These are phyloP conservation scores for Pseudocheirus occidentalis DNA, from an alignment of 2,797 vertebrate species.

Conservation along the genomic window DNA sequence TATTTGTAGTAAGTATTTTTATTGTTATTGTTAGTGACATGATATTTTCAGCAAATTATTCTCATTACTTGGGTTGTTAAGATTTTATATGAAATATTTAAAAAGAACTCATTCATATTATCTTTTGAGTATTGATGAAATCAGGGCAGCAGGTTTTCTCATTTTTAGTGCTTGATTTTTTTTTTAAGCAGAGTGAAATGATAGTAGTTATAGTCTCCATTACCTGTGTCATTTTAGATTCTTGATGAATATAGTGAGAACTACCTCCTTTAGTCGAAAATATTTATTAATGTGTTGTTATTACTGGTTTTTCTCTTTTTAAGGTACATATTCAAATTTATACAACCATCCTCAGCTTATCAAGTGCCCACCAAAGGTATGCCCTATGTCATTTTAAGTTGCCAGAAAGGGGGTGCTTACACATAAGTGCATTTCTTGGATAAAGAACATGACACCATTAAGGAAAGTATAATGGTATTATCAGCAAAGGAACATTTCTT, in stretches of 20 bases:
- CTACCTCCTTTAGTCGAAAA: slow-evolving; percentile 26
- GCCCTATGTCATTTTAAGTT: slow-evolving; percentile 16
- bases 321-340: slow-evolving; percentile 97
- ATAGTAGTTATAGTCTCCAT: too few species aligned
- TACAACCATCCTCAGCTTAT: slow-evolving; percentile 97
- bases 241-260: slow-evolving; percentile 4
- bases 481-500: neutral
- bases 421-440: neutral
- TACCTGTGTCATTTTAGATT: neutral
- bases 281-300: neutral
- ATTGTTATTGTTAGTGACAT: slow-evolving; percentile 17
- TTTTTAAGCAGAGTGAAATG: neutral
- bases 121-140: neutral
- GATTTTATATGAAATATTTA: slow-evolving; percentile 6
- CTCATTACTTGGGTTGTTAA: slow-evolving; percentile 26
- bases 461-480: slow-evolving; percentile 1
- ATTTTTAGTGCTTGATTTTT: neutral
- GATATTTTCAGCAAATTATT: slow-evolving; percentile 6
- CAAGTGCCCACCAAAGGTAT: slow-evolving; percentile 92
- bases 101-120: neutral
- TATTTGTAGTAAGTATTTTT: slow-evolving; percentile 93
- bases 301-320: slow-evolving; percentile 32
- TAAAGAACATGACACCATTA: neutral
- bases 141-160: neutral
- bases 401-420: neutral